These are phyloP conservation scores for Catocala nupta DNA, from an alignment of 2,888 invertebrate genomes.

Conservation along the genomic window DNA sequence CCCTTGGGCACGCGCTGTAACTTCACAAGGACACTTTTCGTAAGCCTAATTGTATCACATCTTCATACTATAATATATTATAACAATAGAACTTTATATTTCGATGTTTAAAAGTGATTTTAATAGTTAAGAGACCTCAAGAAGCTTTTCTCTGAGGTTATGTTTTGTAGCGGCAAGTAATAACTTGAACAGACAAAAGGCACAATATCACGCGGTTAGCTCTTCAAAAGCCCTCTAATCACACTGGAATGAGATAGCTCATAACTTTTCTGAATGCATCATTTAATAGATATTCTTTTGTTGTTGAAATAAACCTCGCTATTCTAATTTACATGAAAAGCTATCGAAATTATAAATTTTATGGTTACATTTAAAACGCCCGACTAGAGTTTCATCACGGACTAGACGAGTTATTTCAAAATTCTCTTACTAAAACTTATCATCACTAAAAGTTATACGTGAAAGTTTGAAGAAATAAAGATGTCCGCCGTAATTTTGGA, in stretches of 20 bases:
- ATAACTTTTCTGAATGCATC: too few relatives aligned
- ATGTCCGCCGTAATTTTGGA: conserved; percentile 30
- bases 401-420: conserved; percentile 21
- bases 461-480: conserved; percentile 43
- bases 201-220: too few relatives aligned
- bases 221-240: too few relatives aligned
- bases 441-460: conserved; percentile 35
- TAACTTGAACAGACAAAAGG: too few relatives aligned
- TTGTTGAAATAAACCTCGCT: neutral
- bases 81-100: too few relatives aligned
- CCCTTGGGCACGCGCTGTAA: conserved; percentile 33
- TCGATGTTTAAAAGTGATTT: too few relatives aligned
- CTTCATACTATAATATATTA: neutral
- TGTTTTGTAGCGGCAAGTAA: too few relatives aligned
- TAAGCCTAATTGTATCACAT: conserved; percentile 29
- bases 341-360: conserved; percentile 13
- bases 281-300: neutral
- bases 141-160: too few relatives aligned
- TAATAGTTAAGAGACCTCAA: too few relatives aligned
- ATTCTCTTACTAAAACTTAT: conserved; percentile 34
- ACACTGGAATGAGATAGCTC: too few relatives aligned
- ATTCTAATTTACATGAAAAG: neutral
- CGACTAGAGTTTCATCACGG: conserved; percentile 32
- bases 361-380: conserved; percentile 20
- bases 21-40: conserved; percentile 34